Evolutionary conservation across 2,888 invertebrate genomes (phyloP), one percentile per base, ranked within the genome.

Genomic region (Myopa tessellatipennis): DNA sequence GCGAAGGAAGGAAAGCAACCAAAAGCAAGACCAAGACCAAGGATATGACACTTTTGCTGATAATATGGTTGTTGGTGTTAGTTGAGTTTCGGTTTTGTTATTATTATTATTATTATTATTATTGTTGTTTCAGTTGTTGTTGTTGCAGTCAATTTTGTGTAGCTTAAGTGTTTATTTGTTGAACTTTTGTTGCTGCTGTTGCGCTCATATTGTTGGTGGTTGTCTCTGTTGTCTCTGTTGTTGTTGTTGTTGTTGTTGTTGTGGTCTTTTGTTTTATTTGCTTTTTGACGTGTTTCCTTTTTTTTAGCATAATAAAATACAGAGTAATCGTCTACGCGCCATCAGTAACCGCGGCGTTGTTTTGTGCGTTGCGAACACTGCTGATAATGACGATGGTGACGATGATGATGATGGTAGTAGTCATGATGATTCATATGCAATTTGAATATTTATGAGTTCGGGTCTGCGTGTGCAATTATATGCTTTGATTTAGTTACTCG

Each of bases 391-490:
- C 50, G 73, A 45, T 50, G 73, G 14, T 50, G 73, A 12, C 36
- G 36, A 16, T 18, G 65, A 26, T 60, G 72, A 6, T 61, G 72
- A 38, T 61, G 72, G 6, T 18, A 61, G n/a, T 60, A n/a, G 50
- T 50, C 16, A n/a, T 26, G 52, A 61, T 76, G 76, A 76, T 76
- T 70, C 71, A 76, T 71, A 38, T 52, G 70, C 55, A 76, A 71
- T 76, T 76, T 76, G 71, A 76, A 76, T 76, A 76, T 76, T 76
- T 76, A 76, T 76, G 76, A 71, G 76, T 67, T 52, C 36, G 16
- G 40, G 52, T 63, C 34, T 76, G 76, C 76, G 76, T 76, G 71
- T 68, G 71, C 71, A 76, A 71, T 71, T 76, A 75, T 75, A 68
- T 75, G 61, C 60, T 75, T 75, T 75, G 69, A 75, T 75, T 75